A percentile compares a stretch with the other conserved stretches of the same genome.
These are phyloP conservation scores for Zaprionus davidi DNA, from an alignment of 1,140 invertebrate species.

Conservation along the genomic window DNA sequence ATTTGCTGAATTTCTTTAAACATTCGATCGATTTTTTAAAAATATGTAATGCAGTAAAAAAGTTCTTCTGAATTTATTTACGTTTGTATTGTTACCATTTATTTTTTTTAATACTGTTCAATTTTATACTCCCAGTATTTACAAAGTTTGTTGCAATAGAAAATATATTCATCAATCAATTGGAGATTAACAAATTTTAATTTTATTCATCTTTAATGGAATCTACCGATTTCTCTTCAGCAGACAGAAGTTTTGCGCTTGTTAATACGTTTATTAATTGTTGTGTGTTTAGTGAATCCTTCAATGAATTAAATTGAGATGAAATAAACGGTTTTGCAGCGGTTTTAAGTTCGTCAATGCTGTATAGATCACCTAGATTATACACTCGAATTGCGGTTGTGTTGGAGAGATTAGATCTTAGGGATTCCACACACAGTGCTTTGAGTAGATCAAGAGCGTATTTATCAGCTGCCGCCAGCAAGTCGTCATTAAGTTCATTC, in stretches of 20 bases:
- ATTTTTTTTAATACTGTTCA: too few relatives aligned
- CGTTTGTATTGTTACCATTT: too few relatives aligned
- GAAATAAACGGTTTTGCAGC: not conserved
- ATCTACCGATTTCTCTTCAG: not conserved
- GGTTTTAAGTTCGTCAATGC: not conserved
- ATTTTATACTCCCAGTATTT: not conserved
- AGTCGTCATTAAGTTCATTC: not conserved
- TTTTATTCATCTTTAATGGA: not conserved
- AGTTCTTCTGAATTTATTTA: too few relatives aligned
- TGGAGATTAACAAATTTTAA: too few relatives aligned
- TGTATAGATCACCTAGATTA: not conserved
- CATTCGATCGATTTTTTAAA: too few relatives aligned
- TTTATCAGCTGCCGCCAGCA: not conserved
- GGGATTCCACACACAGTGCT: not conserved
- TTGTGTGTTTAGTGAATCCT: not conserved
- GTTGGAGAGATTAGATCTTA: not conserved
- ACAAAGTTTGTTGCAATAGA: not conserved
- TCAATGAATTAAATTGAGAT: not conserved
- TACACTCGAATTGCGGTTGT: not conserved
- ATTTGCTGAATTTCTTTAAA: too few relatives aligned
- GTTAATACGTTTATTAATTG: not conserved
- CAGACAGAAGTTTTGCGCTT: not conserved
- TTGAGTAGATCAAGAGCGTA: not conserved
- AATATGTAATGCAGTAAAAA: too few relatives aligned
- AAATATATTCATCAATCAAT: not conserved